Base-by-base conservation (phyloP, 2,797 vertebrate species). In the Podarcis siculus region DNA sequence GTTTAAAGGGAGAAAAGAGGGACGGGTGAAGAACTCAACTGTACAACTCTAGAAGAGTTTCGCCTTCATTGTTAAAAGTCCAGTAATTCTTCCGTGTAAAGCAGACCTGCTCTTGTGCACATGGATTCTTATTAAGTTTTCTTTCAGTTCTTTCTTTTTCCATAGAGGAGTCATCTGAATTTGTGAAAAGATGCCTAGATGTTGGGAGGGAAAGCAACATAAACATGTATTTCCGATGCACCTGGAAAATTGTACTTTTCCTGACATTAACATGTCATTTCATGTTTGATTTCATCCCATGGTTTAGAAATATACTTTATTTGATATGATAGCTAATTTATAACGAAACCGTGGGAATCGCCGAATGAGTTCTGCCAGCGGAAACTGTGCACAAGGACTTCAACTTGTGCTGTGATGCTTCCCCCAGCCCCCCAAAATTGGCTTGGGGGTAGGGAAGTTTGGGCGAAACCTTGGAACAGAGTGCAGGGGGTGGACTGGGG, bases 131-230 rank as follows among this genome's bases (percentile, higher is more conserved):
- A 97, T 96, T 96, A 97, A 94, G 35, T 96, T 95, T 94, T 95
- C 95, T 83, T 95, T 96, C 3, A 90, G 89, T n/a, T 95, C 93
- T 91, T 96, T 97, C 94, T 96, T 96, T 94, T 96, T 97, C 85
- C 94, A 91, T 92, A 92, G 89, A 90, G 96, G 90, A 0, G 45
- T 91, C 92, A 93, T 97, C 89, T 95, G 96, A 85, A 93, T 96
- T 90, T 96, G 97, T 92, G 97, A 95, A 92, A 97, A 96, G 39
- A 90, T 92, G 92, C 97, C 98, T 98, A 93, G 82, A 95, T 92
- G 32, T 27, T 92, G 77, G 91, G 88, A 84, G 77, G 37, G 85
- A 90, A 95, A 94, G 27, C 77, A 72, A 93, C 67, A 90, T 83
- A 45, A 89, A 90, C 89, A 92, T 78, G 90, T 84, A 58, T 21